Conservation (phyloP, 2,113 vertebrate genomes). For the Colaptes auratus region DNA sequence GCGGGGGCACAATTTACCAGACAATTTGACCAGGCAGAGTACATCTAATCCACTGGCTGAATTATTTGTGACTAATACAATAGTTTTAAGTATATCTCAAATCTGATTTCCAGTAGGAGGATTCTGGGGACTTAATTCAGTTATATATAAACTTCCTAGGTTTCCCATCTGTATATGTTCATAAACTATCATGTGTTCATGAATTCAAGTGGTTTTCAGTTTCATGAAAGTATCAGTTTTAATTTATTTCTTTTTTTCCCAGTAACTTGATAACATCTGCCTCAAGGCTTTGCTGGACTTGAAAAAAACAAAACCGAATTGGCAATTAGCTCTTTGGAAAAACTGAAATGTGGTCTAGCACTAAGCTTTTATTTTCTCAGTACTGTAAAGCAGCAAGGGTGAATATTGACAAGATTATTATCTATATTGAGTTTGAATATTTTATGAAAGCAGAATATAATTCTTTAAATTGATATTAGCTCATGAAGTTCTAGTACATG, state of each 20-base stretch:
- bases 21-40: neutral
- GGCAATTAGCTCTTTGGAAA: neutral
- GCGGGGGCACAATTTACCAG: neutral
- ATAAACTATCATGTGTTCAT: neutral
- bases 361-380: neutral
- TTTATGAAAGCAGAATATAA: neutral
- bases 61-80: constrained; percentile 43
- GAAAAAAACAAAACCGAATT: neutral
- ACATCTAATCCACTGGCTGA: constrained; percentile 41
- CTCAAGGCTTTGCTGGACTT: neutral
- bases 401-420: neutral
- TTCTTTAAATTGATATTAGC: neutral
- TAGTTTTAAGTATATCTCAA: constrained; percentile 15
- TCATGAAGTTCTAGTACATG: neutral
- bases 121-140: constrained; percentile 42
- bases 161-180: constrained; percentile 25
- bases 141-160: constrained; percentile 17
- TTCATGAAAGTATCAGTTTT: neutral
- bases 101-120: constrained; percentile 26
- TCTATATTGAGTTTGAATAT: neutral
- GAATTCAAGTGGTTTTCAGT: neutral
- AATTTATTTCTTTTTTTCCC: neutral
- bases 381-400: neutral
- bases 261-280: neutral
- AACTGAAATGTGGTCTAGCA: neutral